Conservation (phyloP, 2,113 vertebrate genomes). For the Pimephales promelas region DNA sequence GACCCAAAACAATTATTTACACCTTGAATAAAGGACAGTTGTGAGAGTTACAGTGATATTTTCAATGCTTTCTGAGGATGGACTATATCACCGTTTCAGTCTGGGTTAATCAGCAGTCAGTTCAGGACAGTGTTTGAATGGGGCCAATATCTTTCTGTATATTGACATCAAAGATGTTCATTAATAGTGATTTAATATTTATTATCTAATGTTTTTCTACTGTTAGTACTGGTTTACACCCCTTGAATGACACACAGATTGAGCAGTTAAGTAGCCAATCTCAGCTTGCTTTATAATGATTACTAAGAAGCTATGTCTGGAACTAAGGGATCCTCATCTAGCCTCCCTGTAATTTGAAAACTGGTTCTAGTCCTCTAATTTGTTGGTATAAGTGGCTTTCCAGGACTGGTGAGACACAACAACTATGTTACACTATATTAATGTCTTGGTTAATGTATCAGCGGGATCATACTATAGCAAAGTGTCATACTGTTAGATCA, state of each 20-base stretch:
- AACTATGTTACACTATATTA: not conserved
- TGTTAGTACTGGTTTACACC: no score
- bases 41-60: not conserved
- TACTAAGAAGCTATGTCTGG: not conserved
- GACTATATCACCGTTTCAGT: not conserved
- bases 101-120: not conserved
- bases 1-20: not conserved
- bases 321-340: not conserved
- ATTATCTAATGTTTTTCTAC: no score
- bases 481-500: not conserved
- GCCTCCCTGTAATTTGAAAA: not conserved
- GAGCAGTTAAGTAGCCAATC: not conserved
- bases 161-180: not conserved
- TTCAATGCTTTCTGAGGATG: not conserved
- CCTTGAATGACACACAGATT: not conserved
- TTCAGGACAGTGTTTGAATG: not conserved
- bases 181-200: not conserved
- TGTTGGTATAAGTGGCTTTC: not conserved
- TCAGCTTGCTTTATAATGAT: not conserved
- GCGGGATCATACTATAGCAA: not conserved
- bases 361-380: not conserved
- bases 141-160: no score
- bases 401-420: not conserved
- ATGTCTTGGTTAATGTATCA: not conserved
- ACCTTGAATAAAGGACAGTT: not conserved